Base-by-base conservation (phyloP, 2,113 vertebrate species). In the Neoarius graeffei region DNA sequence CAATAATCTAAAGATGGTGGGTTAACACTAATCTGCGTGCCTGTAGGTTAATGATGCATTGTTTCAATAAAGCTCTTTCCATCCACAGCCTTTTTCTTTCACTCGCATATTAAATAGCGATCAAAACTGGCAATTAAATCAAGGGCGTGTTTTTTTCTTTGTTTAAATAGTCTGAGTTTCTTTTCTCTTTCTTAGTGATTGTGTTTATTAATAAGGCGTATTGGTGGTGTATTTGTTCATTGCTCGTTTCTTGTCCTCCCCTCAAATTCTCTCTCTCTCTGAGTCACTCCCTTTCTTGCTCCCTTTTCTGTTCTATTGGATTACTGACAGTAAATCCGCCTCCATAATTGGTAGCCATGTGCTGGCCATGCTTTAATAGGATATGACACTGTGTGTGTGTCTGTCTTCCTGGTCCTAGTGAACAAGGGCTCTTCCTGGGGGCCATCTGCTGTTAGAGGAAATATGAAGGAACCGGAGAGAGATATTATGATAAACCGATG, bases 361-460 rank as follows among this genome's bases (percentile, higher is more conserved):
- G 91, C 93, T 89, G 91, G 90, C 92, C 74, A 89, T 91, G 90
- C 88, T 94, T 94, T 95, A 95, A 95, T 94, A 95, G 95, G 94
- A 95, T 94, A 94, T 94, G 92, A 94, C 94, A 20, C 67, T 83
- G 80, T 81, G 73, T 84, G 54, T 62, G 71, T 88, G 71, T 85
- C 13, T 84, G 50, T 57, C n/a, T 67, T 92, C 92, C 87, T 88
- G 91, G 91, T 90, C 83, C 87, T 88, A 79, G 91, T 48, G 30
- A 93, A 90, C 52, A 88, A 89, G 90, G 83, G 62, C 71, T 90
- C 88, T 91, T 89, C 88, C 74, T 87, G 86, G 85, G 90, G 93
- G 89, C 94, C 95, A 96, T 96, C 93, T 95, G 94, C 93, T 95
- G 94, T 93, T 85, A 59, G 23, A 85, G 50, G 57, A 19, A 83